These are phyloP conservation scores for Ameiurus melas DNA, from an alignment of 2,113 vertebrate genomes.

Conservation along the genomic window DNA sequence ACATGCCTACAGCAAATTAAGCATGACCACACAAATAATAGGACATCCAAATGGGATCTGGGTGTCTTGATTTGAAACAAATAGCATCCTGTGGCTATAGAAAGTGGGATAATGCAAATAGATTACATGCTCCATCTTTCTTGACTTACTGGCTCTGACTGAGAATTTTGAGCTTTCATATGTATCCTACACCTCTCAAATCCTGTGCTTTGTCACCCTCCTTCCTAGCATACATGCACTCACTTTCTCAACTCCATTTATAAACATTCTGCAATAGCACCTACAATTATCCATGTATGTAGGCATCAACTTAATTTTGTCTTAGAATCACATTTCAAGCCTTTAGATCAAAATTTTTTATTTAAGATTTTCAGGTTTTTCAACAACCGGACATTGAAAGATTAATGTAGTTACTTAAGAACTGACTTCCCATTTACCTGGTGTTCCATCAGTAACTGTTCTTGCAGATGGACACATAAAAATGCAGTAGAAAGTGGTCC, in stretches of 20 bases:
- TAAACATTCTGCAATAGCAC: conserved; percentile 1
- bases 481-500: not conserved
- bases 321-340: not conserved
- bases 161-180: conserved; percentile 1
- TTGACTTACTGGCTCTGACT: not conserved
- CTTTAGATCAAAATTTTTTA: not conserved
- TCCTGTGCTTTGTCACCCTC: conserved; percentile 2
- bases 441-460: not conserved
- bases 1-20: conserved; percentile 14
- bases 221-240: not conserved
- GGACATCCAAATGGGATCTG: conserved; percentile 1
- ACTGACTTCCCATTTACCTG: not conserved
- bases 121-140: conserved; percentile 19
- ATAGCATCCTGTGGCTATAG: not conserved
- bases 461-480: not conserved
- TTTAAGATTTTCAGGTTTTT: not conserved
- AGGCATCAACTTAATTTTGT: not conserved
- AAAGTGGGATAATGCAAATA: conserved; percentile 10
- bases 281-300: conserved; percentile 5
- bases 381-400: not conserved
- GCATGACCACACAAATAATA: conserved; percentile 5
- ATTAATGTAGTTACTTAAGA: not conserved
- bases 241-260: not conserved
- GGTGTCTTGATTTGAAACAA: conserved; percentile 10
- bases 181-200: conserved; percentile 16